phyloP scores from a whole-genome alignment of 2,797 vertebrate species.

The Discoglossus pictus region DNA sequence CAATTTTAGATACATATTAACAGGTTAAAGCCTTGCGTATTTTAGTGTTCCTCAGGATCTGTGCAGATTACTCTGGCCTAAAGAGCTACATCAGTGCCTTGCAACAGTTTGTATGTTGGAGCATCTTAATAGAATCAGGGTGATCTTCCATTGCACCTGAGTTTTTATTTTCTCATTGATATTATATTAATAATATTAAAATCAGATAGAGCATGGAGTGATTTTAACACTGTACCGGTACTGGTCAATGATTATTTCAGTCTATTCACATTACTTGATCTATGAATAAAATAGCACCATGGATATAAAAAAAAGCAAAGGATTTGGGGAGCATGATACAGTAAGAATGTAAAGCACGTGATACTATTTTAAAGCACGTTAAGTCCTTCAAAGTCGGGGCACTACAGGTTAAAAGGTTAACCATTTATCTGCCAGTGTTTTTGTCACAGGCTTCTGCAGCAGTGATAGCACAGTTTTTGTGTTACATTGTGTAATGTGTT shows the following conservation, averaged over 20 bases:
- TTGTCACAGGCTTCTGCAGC: slow-evolving; percentile 1
- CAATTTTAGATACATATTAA: slow-evolving; percentile 67
- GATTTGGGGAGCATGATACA: slow-evolving; percentile 81
- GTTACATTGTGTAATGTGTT: slow-evolving; percentile 60
- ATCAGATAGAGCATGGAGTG: slow-evolving; percentile 52
- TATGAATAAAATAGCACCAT: slow-evolving; percentile 89
- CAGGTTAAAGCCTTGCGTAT: slow-evolving; percentile 82
- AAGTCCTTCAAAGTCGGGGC: slow-evolving; percentile 35
- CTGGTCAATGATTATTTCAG: slow-evolving; percentile 58
- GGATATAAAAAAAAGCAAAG: slow-evolving; percentile 82
- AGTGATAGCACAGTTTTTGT: slow-evolving; percentile 11
- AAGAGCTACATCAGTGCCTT: slow-evolving; percentile 87
- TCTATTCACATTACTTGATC: slow-evolving; percentile 90
- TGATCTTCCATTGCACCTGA: slow-evolving; percentile 81
- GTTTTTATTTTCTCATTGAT: slow-evolving; percentile 69
- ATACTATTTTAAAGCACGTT: slow-evolving; percentile 23
- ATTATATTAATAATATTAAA: slow-evolving; percentile 55
- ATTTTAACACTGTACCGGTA: slow-evolving; percentile 68
- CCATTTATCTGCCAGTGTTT: neutral
- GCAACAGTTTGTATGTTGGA: slow-evolving; percentile 14
- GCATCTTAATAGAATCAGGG: slow-evolving; percentile 62
- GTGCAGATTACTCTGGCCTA: slow-evolving; percentile 76
- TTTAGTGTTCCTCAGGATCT: slow-evolving; percentile 76
- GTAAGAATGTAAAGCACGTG: slow-evolving; percentile 74
- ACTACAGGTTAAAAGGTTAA: slow-evolving; percentile 12